Conservation (phyloP, 2,888 invertebrate species). For the Ophion slaviceki region DNA sequence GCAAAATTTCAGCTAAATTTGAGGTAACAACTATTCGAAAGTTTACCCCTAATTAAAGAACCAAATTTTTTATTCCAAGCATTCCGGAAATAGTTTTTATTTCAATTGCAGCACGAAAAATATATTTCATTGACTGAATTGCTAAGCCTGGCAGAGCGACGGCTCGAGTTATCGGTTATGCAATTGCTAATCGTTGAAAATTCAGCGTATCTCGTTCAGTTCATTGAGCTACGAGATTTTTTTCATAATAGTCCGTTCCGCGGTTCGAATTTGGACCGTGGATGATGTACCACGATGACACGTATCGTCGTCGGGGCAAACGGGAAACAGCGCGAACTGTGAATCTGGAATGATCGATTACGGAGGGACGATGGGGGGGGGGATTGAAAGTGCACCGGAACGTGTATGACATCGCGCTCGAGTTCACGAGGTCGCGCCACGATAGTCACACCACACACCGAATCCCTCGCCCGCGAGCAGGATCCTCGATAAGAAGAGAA, state of each 20-base stretch:
- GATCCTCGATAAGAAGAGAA: slow-evolving; percentile 74
- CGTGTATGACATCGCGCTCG: slow-evolving; percentile 27
- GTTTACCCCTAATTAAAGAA: no score
- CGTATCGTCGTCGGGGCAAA: background rate
- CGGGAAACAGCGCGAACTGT: slow-evolving; percentile 1
- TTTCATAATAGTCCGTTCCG: background rate
- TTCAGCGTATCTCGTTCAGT: background rate
- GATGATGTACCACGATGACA: background rate
- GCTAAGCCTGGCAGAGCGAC: no score
- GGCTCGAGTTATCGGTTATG: no score
- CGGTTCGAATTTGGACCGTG: background rate
- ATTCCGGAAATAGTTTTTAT: no score
- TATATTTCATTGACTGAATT: no score
- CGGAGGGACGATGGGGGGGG: background rate
- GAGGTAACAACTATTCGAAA: no score
- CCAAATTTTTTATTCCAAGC: no score
- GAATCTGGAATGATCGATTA: slow-evolving; percentile 44
- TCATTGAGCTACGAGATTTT: background rate
- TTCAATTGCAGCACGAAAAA: no score
- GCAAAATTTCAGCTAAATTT: no score
- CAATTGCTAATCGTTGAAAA: background rate
- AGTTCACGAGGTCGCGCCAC: slow-evolving; percentile 58
- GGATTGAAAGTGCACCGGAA: slow-evolving; percentile 25
- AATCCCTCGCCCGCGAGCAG: slow-evolving; percentile 26
- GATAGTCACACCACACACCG: background rate